Evolutionary conservation across 2,113 vertebrate species (phyloP).

Genomic region (Oxyura jamaicensis): DNA sequence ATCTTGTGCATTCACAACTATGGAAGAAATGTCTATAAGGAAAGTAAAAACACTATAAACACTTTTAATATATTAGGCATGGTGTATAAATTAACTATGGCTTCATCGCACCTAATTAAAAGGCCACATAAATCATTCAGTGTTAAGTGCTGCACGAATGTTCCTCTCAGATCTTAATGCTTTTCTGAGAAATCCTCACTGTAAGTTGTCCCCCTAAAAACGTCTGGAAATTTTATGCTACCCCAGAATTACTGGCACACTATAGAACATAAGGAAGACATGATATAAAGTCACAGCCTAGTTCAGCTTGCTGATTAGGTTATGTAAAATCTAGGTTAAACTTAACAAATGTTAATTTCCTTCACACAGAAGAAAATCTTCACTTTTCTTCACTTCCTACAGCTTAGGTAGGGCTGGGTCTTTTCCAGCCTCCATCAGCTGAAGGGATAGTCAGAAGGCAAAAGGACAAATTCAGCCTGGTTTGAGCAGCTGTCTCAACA

Average conservation of each 20-base stretch:
- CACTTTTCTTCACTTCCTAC: too few species aligned
- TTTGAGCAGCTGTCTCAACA: background rate
- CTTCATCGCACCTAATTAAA: background rate
- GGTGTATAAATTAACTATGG: background rate
- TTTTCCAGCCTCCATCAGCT: background rate
- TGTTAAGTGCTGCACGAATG: background rate
- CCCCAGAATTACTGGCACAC: background rate
- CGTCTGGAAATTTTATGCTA: background rate
- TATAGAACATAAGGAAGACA: background rate
- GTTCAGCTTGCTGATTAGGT: background rate
- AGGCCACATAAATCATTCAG: background rate
- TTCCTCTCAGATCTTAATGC: background rate
- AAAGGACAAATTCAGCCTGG: background rate
- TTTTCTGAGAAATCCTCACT: conserved; percentile 27
- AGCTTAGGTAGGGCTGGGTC: background rate
- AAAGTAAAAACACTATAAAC: background rate
- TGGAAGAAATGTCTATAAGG: background rate
- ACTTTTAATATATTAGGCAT: background rate
- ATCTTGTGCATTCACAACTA: background rate
- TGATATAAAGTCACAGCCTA: background rate
- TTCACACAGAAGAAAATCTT: background rate
- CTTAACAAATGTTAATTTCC: background rate
- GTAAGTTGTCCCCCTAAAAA: background rate
- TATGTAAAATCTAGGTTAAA: background rate
- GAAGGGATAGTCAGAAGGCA: background rate